Evolutionary conservation across 1,140 invertebrate species (phyloP).

Genomic region (Macrosteles quadrilineatus): DNA sequence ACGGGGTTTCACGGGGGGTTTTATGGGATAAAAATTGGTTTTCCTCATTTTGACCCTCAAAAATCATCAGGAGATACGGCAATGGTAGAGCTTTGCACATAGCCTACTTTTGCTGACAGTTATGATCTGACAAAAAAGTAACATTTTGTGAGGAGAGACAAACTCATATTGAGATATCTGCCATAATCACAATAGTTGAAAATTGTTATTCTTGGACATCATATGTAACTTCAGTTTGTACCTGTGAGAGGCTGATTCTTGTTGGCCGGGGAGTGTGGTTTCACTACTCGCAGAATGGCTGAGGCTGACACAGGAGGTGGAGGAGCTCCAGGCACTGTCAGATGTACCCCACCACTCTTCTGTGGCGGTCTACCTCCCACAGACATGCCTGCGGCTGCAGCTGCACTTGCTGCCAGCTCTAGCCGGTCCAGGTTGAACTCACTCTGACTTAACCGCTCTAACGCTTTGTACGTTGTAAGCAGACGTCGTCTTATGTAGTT

Average conservation of each 20-base stretch:
- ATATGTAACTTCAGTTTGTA: too few species aligned
- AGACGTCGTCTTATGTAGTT: conserved; percentile 72
- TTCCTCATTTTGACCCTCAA: too few species aligned
- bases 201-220: too few species aligned
- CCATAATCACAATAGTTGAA: too few species aligned
- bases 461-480: conserved; percentile 76
- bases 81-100: too few species aligned
- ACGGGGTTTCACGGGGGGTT: too few species aligned
- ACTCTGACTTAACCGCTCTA: conserved; percentile 78
- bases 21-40: too few species aligned
- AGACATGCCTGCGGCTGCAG: conserved; percentile 43
- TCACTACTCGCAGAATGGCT: conserved; percentile 43
- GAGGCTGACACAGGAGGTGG: conserved; percentile 36
- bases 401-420: conserved; percentile 59
- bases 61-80: too few species aligned
- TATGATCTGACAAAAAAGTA: too few species aligned
- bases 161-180: too few species aligned
- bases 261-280: conserved; percentile 42
- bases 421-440: conserved; percentile 78
- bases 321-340: conserved; percentile 57
- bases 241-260: conserved; percentile 66
- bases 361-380: conserved; percentile 37
- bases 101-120: too few species aligned
- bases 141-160: too few species aligned
- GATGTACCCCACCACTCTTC: conserved; percentile 50